Conservation (phyloP, 2,888 invertebrate genomes). For the Trisateles emortualis region DNA sequence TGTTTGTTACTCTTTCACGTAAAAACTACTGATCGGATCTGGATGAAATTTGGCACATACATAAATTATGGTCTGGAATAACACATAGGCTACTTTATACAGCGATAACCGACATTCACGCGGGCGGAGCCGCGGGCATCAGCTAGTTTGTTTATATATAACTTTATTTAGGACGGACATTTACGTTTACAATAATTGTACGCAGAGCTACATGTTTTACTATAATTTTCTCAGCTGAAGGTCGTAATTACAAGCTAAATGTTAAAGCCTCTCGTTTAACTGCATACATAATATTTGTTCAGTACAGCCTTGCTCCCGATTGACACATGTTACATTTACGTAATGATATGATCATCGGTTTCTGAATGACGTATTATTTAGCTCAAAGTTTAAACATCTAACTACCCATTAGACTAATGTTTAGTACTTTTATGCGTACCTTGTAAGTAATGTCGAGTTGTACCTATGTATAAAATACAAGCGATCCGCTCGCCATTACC, state of each 20-base stretch:
- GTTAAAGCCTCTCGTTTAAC: constrained; percentile 18
- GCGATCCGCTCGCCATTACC: too few species aligned
- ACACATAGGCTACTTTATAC: too few species aligned
- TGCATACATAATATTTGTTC: constrained; percentile 49
- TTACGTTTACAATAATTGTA: constrained; percentile 25
- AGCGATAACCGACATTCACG: too few species aligned
- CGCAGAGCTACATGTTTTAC: constrained; percentile 42
- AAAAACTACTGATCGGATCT: too few species aligned
- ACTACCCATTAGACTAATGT: not conserved
- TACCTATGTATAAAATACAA: too few species aligned
- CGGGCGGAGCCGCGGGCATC: too few species aligned
- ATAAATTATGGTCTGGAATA: too few species aligned
- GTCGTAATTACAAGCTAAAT: constrained; percentile 39
- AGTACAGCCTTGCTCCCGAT: constrained; percentile 76
- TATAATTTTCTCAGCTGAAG: constrained; percentile 53
- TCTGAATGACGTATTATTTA: constrained; percentile 48
- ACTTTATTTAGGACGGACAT: constrained; percentile 23
- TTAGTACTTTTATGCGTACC: too few species aligned
- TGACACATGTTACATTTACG: constrained; percentile 67
- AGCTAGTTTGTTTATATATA: not conserved
- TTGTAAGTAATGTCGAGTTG: too few species aligned
- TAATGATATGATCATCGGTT: constrained; percentile 67
- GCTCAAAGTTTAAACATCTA: too few species aligned
- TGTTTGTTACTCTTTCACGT: too few species aligned
- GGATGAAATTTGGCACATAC: too few species aligned